Base-by-base conservation (phyloP, 2,888 invertebrate species). In the Nasonia oneida region DNA sequence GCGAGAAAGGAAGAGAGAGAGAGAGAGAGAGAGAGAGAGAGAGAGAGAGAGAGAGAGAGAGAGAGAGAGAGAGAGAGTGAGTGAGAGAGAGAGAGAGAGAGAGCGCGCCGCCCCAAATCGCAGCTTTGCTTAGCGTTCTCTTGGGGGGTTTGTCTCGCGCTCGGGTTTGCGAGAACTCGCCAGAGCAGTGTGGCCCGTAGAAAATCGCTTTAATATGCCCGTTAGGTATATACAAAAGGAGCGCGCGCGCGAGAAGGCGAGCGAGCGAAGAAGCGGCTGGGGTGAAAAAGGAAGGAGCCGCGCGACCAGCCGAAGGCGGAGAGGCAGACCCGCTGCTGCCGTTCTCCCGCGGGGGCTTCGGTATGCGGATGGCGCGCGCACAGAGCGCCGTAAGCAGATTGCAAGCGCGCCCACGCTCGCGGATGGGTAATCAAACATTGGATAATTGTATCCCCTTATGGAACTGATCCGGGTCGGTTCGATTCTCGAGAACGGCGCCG, bases 401-500 rank as follows among this genome's bases (percentile, higher is more conserved):
- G 90, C 88, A 88, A 90, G 88, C 89, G 78, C 12, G 42, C 39
- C n/a, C 75, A 15, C 61, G 76, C 29, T 53, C 39, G 89, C 88
- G 89, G 89, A 89, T 89, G 90, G 89, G 89, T 89, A 90, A 90
- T 91, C 90, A 90, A 91, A 91, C 90, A 89, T 89, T 88, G 89
- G 89, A 91, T 90, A 91, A 90, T 90, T 89, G 90, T 89, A 90
- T 92, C 90, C 89, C 90, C 89, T 90, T 91, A 90, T 88, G 89
- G 89, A 89, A 42, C 39, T 23, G 42, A 77, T n/a, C 39, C 18
- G n/a, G 77, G 37, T 5, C 61, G 10, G 75, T 57, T 75, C 75
- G 53, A 75, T 50, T 53, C 76, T 76, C 76, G 76, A 76, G 53
- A 37, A 39, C 4, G 15, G 42, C 23, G 53, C 75, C 75, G 75